Percentiles rank a stretch among this genome's conserved stretches.
phyloP scores from a whole-genome alignment of 2,888 invertebrate species.

The Chalcis sispes region DNA sequence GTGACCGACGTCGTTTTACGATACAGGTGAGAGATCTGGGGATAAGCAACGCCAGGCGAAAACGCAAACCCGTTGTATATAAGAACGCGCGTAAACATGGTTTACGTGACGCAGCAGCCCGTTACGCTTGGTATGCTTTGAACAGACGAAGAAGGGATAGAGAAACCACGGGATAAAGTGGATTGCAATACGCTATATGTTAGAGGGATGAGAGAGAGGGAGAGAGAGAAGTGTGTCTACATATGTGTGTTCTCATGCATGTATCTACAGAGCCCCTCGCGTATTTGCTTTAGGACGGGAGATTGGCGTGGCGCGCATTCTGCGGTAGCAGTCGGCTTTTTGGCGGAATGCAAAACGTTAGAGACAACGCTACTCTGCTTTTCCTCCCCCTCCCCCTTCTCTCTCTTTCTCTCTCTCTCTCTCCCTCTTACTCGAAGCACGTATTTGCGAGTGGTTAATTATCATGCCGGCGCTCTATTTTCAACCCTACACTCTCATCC shows the following conservation, averaged over 20 bases:
- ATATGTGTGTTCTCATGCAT: no score
- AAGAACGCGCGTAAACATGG: slow-evolving; percentile 14
- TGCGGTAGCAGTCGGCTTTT: slow-evolving; percentile 59
- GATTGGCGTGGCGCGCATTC: slow-evolving; percentile 58
- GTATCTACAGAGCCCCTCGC: not conserved
- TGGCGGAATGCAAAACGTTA: slow-evolving; percentile 60
- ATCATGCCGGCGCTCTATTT: slow-evolving; percentile 59
- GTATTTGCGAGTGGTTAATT: slow-evolving; percentile 69
- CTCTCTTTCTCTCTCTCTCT: no score
- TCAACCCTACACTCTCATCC: no score
- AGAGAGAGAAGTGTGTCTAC: not conserved
- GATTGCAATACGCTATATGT: slow-evolving; percentile 39
- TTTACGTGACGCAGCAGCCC: not conserved
- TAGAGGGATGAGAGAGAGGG: not conserved
- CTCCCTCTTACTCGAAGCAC: no score
- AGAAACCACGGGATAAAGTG: slow-evolving; percentile 27
- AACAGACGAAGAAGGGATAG: not conserved
- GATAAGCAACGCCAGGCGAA: no score
- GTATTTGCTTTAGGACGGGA: slow-evolving; percentile 63
- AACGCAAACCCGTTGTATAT: slow-evolving; percentile 17
- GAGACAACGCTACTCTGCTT: no score
- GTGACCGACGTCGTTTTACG: no score
- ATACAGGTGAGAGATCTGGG: no score
- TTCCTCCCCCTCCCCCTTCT: no score
- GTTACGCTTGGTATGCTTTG: not conserved